Percentiles rank a stretch among this genome's conserved stretches.
phyloP scores from a whole-genome alignment of 2,797 vertebrate species.

The Neosilurus mollespiculum region DNA sequence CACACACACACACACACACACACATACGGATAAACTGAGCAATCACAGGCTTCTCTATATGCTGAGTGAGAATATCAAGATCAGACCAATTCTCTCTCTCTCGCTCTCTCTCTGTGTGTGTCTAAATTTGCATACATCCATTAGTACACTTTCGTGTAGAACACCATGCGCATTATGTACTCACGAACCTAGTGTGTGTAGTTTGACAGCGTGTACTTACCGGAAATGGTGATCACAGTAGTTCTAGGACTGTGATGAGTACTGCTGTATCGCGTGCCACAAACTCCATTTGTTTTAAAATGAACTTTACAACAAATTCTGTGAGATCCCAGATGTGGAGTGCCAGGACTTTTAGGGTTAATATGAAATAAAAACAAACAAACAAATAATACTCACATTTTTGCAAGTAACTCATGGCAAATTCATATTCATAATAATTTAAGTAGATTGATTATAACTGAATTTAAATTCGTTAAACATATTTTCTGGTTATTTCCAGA shows the following conservation, averaged over 20 bases:
- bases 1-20: conserved; percentile 22
- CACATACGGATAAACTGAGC: conserved; percentile 9
- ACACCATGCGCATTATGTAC: no score
- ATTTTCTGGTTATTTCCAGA: neutral
- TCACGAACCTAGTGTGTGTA: no score
- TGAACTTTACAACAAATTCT: neutral
- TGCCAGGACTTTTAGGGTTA: no score
- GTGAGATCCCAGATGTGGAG: no score
- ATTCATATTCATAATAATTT: neutral
- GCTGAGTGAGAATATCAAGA: neutral
- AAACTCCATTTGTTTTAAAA: no score
- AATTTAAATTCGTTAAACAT: neutral
- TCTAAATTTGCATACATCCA: no score
- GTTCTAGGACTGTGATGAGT: no score
- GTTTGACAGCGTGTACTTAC: no score
- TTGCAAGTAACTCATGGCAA: neutral
- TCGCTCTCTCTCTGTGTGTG: neutral
- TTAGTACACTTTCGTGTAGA: no score
- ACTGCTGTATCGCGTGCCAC: no score
- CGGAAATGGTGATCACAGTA: no score
- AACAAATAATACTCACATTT: neutral
- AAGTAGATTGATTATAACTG: neutral
- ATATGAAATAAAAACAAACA: no score
- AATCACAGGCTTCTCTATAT: conserved; percentile 2
- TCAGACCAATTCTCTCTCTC: neutral